These are phyloP conservation scores for Darevskia nairensis DNA, from an alignment of 2,797 vertebrate species.

Conservation along the genomic window DNA sequence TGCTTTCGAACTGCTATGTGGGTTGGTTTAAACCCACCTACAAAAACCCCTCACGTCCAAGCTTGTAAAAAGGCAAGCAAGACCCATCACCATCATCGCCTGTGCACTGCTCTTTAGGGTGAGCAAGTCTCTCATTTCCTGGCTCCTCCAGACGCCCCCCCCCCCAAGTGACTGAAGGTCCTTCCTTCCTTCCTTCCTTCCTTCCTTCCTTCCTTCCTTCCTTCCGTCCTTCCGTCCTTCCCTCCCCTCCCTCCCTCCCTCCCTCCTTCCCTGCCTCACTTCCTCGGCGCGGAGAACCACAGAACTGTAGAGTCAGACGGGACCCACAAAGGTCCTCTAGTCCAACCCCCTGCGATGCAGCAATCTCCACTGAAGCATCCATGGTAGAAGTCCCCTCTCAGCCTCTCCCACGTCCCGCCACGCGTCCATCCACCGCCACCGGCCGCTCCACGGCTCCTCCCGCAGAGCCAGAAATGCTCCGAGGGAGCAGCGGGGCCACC, in stretches of 20 bases:
- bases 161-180: too few species aligned
- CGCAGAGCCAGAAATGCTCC: not conserved
- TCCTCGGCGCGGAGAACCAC: not conserved
- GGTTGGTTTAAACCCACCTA: not conserved
- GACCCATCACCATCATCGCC: not conserved
- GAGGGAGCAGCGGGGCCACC: fast-evolving
- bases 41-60: not conserved
- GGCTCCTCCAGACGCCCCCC: too few species aligned
- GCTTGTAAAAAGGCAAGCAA: too few species aligned
- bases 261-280: not conserved
- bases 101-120: too few species aligned
- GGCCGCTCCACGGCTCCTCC: not conserved
- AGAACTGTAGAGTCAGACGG: too few species aligned
- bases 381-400: not conserved
- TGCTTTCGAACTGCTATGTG: too few species aligned
- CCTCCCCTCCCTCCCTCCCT: not conserved
- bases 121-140: too few species aligned
- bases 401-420: not conserved
- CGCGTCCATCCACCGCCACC: not conserved
- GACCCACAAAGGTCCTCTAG: too few species aligned
- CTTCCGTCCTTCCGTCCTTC: too few species aligned
- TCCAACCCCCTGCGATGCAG: too few species aligned
- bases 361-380: not conserved
- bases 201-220: fast-evolving
- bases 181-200: fast-evolving